Evolutionary conservation across 2,797 vertebrate species (phyloP), one percentile per base, ranked within the genome.

Genomic region (Pyrocephalus nanus): DNA sequence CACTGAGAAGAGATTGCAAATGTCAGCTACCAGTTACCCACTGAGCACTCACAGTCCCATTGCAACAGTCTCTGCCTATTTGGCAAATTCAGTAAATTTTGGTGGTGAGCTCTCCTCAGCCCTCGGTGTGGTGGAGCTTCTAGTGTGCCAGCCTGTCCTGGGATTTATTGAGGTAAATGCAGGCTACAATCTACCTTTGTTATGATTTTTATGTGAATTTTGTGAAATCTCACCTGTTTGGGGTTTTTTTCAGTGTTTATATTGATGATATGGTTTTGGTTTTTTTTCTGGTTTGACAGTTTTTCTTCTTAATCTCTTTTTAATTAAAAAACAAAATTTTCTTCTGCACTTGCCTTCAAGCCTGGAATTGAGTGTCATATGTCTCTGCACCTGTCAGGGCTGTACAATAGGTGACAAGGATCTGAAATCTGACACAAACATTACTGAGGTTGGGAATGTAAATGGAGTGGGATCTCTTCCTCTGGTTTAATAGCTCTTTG

Each of bases 231-330:
- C 67, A 87, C 26, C 45, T 70, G 15, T 15, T 81, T 32, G 4
- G 9, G 9, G 0, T 82, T 53, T 50, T 50, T 51, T 53, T 15
- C 62, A 26, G 27, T 10, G 9, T 47, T 92, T 42, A 11, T 84
- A 50, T 36, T 38, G 48, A 54, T 65, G 22, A 10, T 62, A 5
- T 27, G 6, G n/a, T n/a, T n/a, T n/a, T n/a, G n/a, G n/a, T 0
- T 0, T 48, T 69, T 95, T 74, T 73, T 22, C 34, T 84, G 23
- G 5, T 94, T 84, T 73, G 70, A 57, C 17, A 61, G 26, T 48
- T 92, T 90, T 90, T 78, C 64, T 71, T 64, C 16, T 76, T 93
- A 88, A 88, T 95, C 21, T 79, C 34, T 82, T 88, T 76, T 76
- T 92, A 69, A 84, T 90, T 62, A 84, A 54, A 85, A 57, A 54